phyloP scores from a whole-genome alignment of 2,888 invertebrate genomes.

The Oscheius sp. region DNA sequence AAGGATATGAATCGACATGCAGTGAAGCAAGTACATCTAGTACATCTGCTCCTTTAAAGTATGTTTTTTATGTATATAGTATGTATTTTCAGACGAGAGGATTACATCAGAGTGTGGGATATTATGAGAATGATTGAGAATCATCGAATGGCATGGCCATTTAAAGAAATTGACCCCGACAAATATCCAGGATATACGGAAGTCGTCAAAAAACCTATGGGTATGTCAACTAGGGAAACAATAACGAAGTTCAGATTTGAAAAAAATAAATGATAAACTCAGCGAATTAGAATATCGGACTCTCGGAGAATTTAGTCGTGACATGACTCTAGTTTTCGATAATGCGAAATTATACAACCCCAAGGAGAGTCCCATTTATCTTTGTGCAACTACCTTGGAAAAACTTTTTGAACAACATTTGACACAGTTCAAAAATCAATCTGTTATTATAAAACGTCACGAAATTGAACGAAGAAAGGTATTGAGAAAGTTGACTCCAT shows the following conservation, averaged over 20 bases:
- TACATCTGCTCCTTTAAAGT: slow-evolving; percentile 15
- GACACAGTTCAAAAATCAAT: slow-evolving; percentile 27
- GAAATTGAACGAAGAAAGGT: slow-evolving; percentile 3
- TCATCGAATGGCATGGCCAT: slow-evolving; percentile 87
- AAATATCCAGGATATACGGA: slow-evolving; percentile 96
- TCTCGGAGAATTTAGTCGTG: slow-evolving; percentile 86
- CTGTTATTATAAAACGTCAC: neutral
- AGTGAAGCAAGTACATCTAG: slow-evolving; percentile 8
- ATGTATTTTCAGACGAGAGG: slow-evolving; percentile 38
- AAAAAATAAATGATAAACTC: slow-evolving; percentile 78
- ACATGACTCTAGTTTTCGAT: slow-evolving; percentile 97
- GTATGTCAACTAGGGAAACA: too few relatives aligned
- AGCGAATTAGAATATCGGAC: slow-evolving; percentile 68
- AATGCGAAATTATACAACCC: slow-evolving; percentile 78
- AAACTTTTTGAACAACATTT: slow-evolving; percentile 86
- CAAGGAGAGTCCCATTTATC: slow-evolving; percentile 88
- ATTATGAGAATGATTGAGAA: slow-evolving; percentile 43
- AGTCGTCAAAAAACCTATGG: slow-evolving; percentile 73
- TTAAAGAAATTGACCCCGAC: slow-evolving; percentile 93
- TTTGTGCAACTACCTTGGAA: slow-evolving; percentile 93
- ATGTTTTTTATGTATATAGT: neutral
- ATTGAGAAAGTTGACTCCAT: neutral
- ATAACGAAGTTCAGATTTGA: slow-evolving; percentile 81
- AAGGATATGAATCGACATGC: slow-evolving; percentile 34
- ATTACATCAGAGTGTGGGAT: slow-evolving; percentile 45